Evolutionary conservation across 2,113 vertebrate genomes (phyloP), one percentile per base, ranked within the genome.

Genomic region (Zosterops borbonicus): DNA sequence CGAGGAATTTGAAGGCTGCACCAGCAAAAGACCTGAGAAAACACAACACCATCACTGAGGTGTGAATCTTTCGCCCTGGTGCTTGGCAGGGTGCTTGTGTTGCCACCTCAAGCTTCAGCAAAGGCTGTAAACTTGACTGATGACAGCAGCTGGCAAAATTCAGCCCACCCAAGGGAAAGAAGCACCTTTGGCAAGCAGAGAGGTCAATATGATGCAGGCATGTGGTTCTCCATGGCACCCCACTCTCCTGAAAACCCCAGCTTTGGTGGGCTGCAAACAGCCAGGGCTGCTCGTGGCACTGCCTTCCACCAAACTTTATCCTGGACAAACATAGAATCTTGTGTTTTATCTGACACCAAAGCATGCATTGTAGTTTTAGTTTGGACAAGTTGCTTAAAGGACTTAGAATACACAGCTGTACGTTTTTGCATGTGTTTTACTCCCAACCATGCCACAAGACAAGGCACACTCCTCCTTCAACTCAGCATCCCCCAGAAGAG

Each of bases 11-110:
- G 47, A 95, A 91, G 88, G 86, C 88, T 53, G 75, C 42, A 84
- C 56, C 81, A 91, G 83, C 69, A 95, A 87, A 96, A 92, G 94
- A 96, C 91, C 90, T 80, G 83, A 95, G 90, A 95, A 97, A 97
- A 93, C 90, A 97, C 59, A 83, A 65, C 80, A 75, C 60, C 83
- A 94, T 84, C 78, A 56, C 0, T 0, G 77, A 97, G 60, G 96
- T 93, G 97, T 89, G 92, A 97, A 93, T 73, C 81, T 77, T 87
- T 75, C 31, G 0, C 13, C 87, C 59, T 2, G 0, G 44, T 89
- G 71, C 88, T 90, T 83, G 60, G 63, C 14, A 13, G 87, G 42
- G 78, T 6, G 67, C 69, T 91, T 55, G 28, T 59, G 46, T 86
- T 69, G 46, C 59, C 87, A 95, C 75, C 87, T 89, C 67, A 49